phyloP scores from a whole-genome alignment of 2,113 vertebrate genomes.

The Thunnus thynnus region DNA sequence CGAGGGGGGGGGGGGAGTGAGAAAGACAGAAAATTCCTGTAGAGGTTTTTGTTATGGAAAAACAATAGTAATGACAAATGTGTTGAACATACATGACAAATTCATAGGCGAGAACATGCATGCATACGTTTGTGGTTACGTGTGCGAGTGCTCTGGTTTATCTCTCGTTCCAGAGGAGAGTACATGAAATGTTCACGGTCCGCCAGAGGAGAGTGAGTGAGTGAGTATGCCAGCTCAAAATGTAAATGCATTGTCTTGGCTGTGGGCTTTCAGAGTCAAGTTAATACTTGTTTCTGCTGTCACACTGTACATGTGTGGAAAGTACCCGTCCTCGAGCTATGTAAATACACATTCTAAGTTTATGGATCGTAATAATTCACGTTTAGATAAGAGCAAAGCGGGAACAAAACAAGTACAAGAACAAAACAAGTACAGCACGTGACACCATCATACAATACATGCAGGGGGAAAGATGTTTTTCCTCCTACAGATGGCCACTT shows the following conservation, averaged over 20 bases:
- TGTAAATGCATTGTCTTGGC: conserved; percentile 25
- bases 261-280: conserved; percentile 26
- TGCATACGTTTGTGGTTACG: background rate
- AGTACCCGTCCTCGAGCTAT: conserved; percentile 14
- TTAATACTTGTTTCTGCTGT: conserved; percentile 48
- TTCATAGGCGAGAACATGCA: conserved; percentile 1
- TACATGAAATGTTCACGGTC: conserved; percentile 1
- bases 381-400: conserved; percentile 26
- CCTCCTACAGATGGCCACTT: conserved; percentile 1
- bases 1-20: background rate
- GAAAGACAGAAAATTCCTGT: background rate
- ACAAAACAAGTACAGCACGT: conserved; percentile 20
- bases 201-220: background rate
- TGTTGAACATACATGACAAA: conserved; percentile 8
- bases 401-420: conserved; percentile 30
- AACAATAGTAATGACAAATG: background rate
- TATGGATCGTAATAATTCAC: conserved; percentile 30
- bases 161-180: conserved; percentile 17
- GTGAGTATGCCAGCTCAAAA: conserved; percentile 5
- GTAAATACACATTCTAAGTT: conserved; percentile 12
- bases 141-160: conserved; percentile 33
- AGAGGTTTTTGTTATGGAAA: conserved; percentile 14
- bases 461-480: background rate
- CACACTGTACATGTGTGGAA: conserved; percentile 25
- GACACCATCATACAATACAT: background rate